Evolutionary conservation across 2,113 vertebrate species (phyloP).

Genomic region (Lutjanus erythropterus): DNA sequence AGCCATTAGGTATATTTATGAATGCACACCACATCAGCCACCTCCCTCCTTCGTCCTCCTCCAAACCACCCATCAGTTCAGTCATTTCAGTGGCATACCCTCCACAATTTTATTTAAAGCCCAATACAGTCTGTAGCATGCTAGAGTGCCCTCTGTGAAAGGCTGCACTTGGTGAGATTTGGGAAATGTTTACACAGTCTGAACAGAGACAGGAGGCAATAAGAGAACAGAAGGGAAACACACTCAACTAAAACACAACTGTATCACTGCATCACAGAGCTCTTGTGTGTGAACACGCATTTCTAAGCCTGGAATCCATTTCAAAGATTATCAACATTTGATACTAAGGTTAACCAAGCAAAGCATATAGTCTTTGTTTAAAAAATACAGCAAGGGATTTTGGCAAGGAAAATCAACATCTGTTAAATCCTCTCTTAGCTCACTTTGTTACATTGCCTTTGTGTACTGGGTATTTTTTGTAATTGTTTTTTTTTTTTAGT

Average conservation of each 20-base stretch:
- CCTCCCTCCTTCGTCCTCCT: constrained; percentile 10
- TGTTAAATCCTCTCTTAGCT: constrained; percentile 38
- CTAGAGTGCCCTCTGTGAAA: constrained; percentile 49
- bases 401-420: constrained; percentile 36
- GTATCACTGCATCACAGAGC: constrained; percentile 49
- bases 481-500: not conserved
- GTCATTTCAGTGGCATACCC: constrained; percentile 43
- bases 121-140: constrained; percentile 30
- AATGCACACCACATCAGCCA: constrained; percentile 56
- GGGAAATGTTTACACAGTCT: constrained; percentile 51
- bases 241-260: constrained; percentile 33
- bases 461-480: not conserved
- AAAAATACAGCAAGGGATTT: constrained; percentile 30
- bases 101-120: constrained; percentile 63
- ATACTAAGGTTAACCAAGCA: constrained; percentile 49
- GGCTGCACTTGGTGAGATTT: constrained; percentile 41
- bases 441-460: not conserved
- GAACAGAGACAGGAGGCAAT: constrained; percentile 50
- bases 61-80: constrained; percentile 51
- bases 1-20: constrained; percentile 79
- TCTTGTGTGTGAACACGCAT: constrained; percentile 28
- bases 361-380: constrained; percentile 49
- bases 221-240: constrained; percentile 23
- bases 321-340: constrained; percentile 60
- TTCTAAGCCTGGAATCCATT: constrained; percentile 56